A percentile compares a stretch with the other conserved stretches of the same genome.
Conservation (phyloP, 2,888 invertebrate species). For the Lasioglossum malachurum region DNA sequence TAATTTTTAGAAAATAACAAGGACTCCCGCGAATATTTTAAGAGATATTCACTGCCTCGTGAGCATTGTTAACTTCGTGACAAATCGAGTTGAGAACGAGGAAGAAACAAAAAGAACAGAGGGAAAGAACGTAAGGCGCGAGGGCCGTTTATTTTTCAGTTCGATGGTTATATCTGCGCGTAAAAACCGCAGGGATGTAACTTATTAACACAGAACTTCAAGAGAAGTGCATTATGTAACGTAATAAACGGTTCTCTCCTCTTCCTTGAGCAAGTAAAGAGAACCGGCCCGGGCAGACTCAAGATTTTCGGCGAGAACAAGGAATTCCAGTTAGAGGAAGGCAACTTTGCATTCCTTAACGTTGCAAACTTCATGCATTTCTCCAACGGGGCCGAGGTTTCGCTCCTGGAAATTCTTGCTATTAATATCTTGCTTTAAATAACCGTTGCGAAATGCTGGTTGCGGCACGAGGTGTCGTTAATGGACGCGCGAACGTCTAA, state of each 20-base stretch:
- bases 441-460: background rate
- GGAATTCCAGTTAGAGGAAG: background rate
- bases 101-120: background rate
- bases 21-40: background rate
- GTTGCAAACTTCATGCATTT: background rate
- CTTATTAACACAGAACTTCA: background rate
- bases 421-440: background rate
- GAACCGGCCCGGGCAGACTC: background rate
- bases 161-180: background rate
- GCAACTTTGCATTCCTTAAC: background rate
- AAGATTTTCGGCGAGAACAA: conserved; percentile 2
- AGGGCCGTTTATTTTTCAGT: background rate
- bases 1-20: no score
- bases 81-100: background rate
- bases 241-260: background rate
- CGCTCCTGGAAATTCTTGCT: background rate
- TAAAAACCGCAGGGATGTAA: background rate
- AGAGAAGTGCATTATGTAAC: background rate
- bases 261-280: background rate
- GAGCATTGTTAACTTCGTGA: background rate
- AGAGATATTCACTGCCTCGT: background rate
- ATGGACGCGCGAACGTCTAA: background rate
- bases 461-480: background rate
- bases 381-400: background rate
- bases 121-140: background rate